Conservation (phyloP, 2,797 vertebrate species). For the Apogon hyalosoma region DNA sequence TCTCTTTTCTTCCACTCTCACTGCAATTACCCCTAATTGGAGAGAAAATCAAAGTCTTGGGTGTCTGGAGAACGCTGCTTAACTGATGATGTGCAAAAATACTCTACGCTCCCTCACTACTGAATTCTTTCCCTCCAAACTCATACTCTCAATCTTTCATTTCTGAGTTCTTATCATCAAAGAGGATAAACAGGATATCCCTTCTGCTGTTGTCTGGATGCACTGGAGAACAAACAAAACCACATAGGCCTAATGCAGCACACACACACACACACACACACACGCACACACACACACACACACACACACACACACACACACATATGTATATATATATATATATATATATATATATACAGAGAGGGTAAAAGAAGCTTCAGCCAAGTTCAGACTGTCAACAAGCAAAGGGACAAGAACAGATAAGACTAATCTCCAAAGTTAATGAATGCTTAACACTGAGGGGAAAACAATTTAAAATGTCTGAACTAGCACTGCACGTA, state of each 20-base stretch:
- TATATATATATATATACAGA: too few relatives aligned
- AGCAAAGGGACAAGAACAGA: constrained; percentile 50
- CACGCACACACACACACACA: too few relatives aligned
- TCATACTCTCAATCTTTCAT: constrained; percentile 54
- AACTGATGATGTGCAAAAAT: constrained; percentile 78
- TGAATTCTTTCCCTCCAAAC: constrained; percentile 46
- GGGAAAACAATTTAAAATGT: constrained; percentile 41
- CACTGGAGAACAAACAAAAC: constrained; percentile 25
- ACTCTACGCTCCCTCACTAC: constrained; percentile 36
- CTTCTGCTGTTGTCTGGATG: constrained; percentile 52
- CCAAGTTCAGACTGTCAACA: constrained; percentile 42
- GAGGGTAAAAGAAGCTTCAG: constrained; percentile 36
- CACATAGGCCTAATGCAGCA: constrained; percentile 12
- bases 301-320: too few relatives aligned
- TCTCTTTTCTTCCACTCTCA: constrained; percentile 75
- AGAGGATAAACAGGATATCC: constrained; percentile 79
- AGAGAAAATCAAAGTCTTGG: constrained; percentile 79
- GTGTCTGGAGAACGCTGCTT: constrained; percentile 74
- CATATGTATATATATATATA: too few relatives aligned
- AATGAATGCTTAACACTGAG: constrained; percentile 61
- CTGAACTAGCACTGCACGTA: constrained; percentile 13
- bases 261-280: constrained; percentile 12
- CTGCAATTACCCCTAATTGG: constrained; percentile 82
- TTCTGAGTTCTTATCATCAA: constrained; percentile 67
- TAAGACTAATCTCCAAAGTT: constrained; percentile 65